Evolutionary conservation across 2,797 vertebrate species (phyloP), one percentile per base, ranked within the genome.

Genomic region (Cygnus olor): DNA sequence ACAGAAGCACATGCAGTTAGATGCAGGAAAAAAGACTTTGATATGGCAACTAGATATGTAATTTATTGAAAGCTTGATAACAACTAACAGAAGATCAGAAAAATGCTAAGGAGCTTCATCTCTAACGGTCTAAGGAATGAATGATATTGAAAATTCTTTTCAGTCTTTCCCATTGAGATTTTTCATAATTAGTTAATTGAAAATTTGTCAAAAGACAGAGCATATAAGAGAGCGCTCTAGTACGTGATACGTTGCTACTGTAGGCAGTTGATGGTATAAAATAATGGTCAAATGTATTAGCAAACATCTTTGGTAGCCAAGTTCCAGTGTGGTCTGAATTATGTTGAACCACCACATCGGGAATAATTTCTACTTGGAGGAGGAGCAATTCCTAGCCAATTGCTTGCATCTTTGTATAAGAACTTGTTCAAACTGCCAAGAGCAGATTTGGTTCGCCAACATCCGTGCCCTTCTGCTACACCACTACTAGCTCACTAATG

Each of bases 401-500:
- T 53, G 38, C 12, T 71, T 60, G 11, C 4, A 3, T n/a, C 3
- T 3, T 17, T 78, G 14, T 36, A 60, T 10, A 25, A 89, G 27
- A 90, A 79, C 14, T 25, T 16, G 14, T 87, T 25, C 25, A 53
- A 27, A 53, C 38, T 54, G 40, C 20, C 56, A 93, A 88, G 27
- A 83, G 11, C 2, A 1, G n/a, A 32, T 34, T 61, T 42, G 65
- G 36, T 61, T 73, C 66, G 54, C n/a, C 58, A 74, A 14, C 19
- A 73, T 17, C 49, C 73, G 44, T 40, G 51, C 15, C 56, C 28
- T 25, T 32, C 38, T 88, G 70, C 40, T 56, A 81, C 5, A 9
- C 10, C 40, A 32, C 36, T 61, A 49, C 40, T 64, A 60, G 28
- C 25, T 56, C 5, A 2, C 17, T 84, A 49, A 60, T 0, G 0